A percentile compares a stretch with the other conserved stretches of the same genome.
Conservation (phyloP, 2,888 invertebrate genomes). For the Lepetodrilus schrolli region DNA sequence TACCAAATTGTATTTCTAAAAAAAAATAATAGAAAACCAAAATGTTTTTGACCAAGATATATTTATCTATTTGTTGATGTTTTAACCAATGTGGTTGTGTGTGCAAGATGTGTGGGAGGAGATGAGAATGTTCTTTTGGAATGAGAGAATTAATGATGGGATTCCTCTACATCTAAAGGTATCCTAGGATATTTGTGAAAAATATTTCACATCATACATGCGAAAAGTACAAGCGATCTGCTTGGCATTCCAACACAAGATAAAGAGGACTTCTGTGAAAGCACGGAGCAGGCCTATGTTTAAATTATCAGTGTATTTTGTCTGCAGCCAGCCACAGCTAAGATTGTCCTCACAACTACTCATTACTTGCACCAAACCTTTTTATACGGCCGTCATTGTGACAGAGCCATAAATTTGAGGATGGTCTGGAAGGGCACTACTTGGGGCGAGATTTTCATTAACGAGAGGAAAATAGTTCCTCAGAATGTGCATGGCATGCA, state of each 20-base stretch:
- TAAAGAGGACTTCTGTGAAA: neutral
- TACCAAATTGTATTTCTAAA: no score
- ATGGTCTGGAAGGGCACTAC: neutral
- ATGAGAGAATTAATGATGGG: no score
- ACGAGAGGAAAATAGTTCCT: neutral
- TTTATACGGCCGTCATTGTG: neutral
- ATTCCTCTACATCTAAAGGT: no score
- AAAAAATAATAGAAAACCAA: no score
- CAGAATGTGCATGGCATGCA: neutral
- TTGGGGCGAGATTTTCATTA: neutral
- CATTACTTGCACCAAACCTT: neutral
- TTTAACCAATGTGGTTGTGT: no score
- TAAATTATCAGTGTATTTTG: neutral
- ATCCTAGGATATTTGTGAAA: no score
- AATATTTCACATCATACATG: no score
- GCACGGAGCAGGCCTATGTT: neutral
- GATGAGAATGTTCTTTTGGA: constrained; percentile 2
- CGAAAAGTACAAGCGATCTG: constrained; percentile 6
- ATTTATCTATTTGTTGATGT: no score
- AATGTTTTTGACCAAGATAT: no score
- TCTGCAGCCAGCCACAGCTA: neutral
- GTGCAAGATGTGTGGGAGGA: no score
- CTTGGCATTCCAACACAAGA: neutral
- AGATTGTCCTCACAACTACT: neutral
- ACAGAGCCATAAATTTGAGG: neutral